A percentile compares a stretch with the other conserved stretches of the same genome.
Conservation (phyloP, 2,113 vertebrate species). For the Leptosomus discolor region DNA sequence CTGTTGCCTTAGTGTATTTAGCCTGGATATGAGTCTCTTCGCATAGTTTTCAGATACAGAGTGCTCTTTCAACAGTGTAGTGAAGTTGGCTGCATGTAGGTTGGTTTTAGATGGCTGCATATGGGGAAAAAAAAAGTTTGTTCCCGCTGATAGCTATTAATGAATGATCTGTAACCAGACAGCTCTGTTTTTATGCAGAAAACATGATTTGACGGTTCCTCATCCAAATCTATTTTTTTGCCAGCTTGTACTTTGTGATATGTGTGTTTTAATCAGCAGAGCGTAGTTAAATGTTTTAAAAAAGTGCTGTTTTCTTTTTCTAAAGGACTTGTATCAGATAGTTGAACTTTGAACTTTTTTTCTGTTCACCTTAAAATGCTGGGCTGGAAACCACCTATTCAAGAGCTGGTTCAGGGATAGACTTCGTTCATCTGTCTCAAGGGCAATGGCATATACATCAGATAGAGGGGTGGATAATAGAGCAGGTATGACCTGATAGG, state of each 20-base stretch:
- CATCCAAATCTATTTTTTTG: not conserved
- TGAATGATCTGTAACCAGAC: not conserved
- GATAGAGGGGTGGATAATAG: not conserved
- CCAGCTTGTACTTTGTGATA: not conserved
- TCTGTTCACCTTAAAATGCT: not conserved
- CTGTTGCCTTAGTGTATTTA: not conserved
- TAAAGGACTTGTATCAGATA: not conserved
- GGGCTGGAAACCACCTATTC: not conserved
- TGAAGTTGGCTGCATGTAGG: not conserved
- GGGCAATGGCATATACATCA: not conserved
- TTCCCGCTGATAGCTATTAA: not conserved
- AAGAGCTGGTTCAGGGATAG: not conserved
- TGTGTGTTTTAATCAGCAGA: not conserved
- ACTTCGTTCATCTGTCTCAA: not conserved
- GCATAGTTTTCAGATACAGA: rapidly evolving
- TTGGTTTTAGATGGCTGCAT: not conserved
- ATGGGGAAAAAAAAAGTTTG: not conserved
- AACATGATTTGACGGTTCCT: not conserved
- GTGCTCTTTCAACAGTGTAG: not conserved
- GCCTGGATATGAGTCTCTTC: not conserved
- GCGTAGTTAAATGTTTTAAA: not conserved
- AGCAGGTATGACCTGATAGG: not conserved
- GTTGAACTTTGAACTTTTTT: not conserved
- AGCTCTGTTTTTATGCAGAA: not conserved
- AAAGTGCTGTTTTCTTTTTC: not conserved